Conservation (phyloP, 2,888 invertebrate species). For the Drosophila histrio region DNA sequence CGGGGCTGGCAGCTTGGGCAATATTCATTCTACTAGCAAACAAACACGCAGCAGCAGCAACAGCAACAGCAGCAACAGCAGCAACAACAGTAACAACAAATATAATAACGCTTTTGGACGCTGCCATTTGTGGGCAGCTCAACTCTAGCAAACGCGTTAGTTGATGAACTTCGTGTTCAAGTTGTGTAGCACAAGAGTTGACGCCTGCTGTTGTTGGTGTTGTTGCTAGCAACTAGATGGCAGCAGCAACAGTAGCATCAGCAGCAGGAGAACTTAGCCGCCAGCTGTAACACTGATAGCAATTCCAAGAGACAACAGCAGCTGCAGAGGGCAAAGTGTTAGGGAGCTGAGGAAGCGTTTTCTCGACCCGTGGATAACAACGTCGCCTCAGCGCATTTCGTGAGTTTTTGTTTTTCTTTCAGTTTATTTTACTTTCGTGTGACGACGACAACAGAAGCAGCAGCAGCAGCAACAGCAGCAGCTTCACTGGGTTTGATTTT, state of each 20-base stretch:
- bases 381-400: constrained; percentile 65
- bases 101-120: constrained; percentile 69
- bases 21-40: constrained; percentile 75
- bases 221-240: constrained; percentile 8
- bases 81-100: constrained; percentile 39
- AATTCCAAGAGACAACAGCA: constrained; percentile 76
- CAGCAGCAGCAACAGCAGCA: constrained; percentile 44
- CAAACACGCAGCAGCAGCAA: constrained; percentile 69
- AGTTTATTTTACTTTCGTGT: constrained; percentile 79
- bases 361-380: constrained; percentile 27
- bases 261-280: constrained; percentile 41
- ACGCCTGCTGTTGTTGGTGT: constrained; percentile 66
- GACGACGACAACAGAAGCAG: constrained; percentile 38
- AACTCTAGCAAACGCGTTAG: constrained; percentile 44
- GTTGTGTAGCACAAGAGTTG: constrained; percentile 80
- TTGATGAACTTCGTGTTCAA: constrained; percentile 79
- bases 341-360: background rate
- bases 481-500: constrained; percentile 78
- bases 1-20: constrained; percentile 59
- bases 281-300: constrained; percentile 79
- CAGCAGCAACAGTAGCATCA: background rate
- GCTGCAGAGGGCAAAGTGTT: constrained; percentile 1
- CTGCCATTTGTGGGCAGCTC: constrained; percentile 71
- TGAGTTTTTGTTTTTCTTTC: constrained; percentile 77
- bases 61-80: constrained; percentile 39